phyloP scores from a whole-genome alignment of 2,113 vertebrate genomes.

The Scomber colias region DNA sequence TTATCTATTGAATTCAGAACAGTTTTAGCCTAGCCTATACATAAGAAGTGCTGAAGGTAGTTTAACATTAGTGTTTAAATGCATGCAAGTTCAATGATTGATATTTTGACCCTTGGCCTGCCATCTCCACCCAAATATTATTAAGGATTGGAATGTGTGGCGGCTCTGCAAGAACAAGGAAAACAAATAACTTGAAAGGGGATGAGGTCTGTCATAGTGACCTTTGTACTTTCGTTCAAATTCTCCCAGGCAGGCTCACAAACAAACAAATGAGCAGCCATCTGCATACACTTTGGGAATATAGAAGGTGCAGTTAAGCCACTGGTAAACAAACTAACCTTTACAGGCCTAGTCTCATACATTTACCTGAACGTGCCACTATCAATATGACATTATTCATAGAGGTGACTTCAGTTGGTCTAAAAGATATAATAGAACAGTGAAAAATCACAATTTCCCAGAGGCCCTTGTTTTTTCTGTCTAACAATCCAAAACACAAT shows the following conservation, averaged over 20 bases:
- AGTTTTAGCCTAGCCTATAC: no score
- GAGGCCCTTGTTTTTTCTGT: no score
- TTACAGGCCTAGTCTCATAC: neutral
- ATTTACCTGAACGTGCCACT: neutral
- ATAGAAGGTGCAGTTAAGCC: slow-evolving; percentile 42
- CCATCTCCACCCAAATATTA: slow-evolving; percentile 25
- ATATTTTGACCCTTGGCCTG: slow-evolving; percentile 16
- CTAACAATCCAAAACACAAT: no score
- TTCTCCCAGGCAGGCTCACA: slow-evolving; percentile 40
- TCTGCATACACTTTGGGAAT: slow-evolving; percentile 61
- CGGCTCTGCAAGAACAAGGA: slow-evolving; percentile 23
- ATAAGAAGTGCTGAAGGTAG: neutral
- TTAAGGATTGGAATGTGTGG: slow-evolving; percentile 34
- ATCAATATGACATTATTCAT: neutral
- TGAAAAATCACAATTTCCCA: no score
- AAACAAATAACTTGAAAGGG: slow-evolving; percentile 54
- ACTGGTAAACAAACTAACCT: slow-evolving; percentile 32
- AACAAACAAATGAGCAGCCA: slow-evolving; percentile 67
- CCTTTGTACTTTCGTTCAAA: slow-evolving; percentile 74
- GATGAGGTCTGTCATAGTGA: slow-evolving; percentile 54
- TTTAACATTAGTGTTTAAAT: slow-evolving; percentile 5
- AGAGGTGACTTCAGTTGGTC: neutral
- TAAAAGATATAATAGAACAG: no score
- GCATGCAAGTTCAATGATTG: slow-evolving; percentile 29
- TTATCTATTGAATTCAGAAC: neutral